Conservation (phyloP, 2,113 vertebrate species). For the Dascyllus trimaculatus region DNA sequence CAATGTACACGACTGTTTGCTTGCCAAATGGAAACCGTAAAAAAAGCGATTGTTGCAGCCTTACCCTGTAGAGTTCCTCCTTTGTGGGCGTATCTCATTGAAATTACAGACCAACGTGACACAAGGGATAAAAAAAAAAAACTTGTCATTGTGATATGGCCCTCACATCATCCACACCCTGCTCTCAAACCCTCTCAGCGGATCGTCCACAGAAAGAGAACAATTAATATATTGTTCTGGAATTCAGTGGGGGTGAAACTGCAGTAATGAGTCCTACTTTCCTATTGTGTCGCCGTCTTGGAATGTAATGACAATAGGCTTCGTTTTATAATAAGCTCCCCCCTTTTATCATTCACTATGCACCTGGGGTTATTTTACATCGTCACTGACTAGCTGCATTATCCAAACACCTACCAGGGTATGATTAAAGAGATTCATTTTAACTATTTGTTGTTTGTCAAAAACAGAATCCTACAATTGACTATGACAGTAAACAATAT, state of each 20-base stretch:
- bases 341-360: constrained; percentile 27
- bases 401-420: constrained; percentile 2
- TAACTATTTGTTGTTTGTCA: not conserved
- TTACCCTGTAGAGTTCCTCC: constrained; percentile 5
- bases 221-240: constrained; percentile 64
- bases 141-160: constrained; percentile 23
- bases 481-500: constrained; percentile 3
- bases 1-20: constrained; percentile 30
- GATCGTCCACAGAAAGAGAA: constrained; percentile 51
- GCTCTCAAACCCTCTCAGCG: constrained; percentile 34
- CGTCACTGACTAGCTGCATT: not conserved
- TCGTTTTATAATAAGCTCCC: constrained; percentile 15
- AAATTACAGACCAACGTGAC: constrained; percentile 26
- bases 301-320: constrained; percentile 67
- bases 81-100: not conserved
- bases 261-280: constrained; percentile 63
- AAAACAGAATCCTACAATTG: not conserved
- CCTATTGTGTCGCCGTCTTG: constrained; percentile 59
- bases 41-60: constrained; percentile 9
- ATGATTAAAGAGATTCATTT: not conserved
- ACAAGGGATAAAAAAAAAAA: constrained; percentile 11
- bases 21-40: constrained; percentile 49
- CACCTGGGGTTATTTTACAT: constrained; percentile 13
- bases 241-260: constrained; percentile 34
- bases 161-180: constrained; percentile 48